phyloP scores from a whole-genome alignment of 2,888 invertebrate genomes.

The Mycogona germanica region DNA sequence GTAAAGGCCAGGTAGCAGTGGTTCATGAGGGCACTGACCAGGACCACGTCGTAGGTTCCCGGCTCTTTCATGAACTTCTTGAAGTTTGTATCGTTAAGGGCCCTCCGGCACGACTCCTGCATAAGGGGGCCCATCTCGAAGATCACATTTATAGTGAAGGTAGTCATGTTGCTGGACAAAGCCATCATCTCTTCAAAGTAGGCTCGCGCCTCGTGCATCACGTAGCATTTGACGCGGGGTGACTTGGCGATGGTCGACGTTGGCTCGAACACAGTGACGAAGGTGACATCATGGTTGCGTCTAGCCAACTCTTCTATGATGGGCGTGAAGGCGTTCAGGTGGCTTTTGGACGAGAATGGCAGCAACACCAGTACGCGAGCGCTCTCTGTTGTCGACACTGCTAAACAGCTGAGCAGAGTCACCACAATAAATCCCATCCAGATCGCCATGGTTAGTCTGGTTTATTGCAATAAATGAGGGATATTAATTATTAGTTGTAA shows the following conservation, averaged over 20 bases:
- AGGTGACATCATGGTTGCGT: slow-evolving; percentile 9
- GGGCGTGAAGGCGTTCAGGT: not conserved
- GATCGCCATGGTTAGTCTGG: too few relatives aligned
- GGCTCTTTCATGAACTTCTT: not conserved
- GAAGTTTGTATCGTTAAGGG: not conserved
- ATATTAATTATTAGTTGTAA: too few relatives aligned
- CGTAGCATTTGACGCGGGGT: not conserved
- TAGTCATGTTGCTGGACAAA: not conserved
- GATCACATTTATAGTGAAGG: not conserved
- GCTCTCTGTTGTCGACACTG: not conserved
- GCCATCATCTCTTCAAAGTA: not conserved
- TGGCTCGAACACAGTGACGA: slow-evolving; percentile 3
- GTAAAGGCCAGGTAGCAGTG: not conserved
- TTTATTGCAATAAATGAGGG: too few relatives aligned
- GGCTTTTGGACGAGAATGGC: slow-evolving; percentile 5
- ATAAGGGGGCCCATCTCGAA: not conserved
- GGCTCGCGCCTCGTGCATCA: not conserved
- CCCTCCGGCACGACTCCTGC: not conserved
- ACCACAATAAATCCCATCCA: too few relatives aligned
- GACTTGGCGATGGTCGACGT: not conserved
- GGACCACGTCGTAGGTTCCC: slow-evolving; percentile 4
- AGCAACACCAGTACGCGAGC: not conserved
- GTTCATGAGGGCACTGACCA: not conserved
- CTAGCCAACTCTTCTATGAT: slow-evolving; percentile 7
- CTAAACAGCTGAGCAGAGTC: too few relatives aligned